Evolutionary conservation across 2,888 invertebrate genomes (phyloP).

Genomic region (Hypena proboscidalis): DNA sequence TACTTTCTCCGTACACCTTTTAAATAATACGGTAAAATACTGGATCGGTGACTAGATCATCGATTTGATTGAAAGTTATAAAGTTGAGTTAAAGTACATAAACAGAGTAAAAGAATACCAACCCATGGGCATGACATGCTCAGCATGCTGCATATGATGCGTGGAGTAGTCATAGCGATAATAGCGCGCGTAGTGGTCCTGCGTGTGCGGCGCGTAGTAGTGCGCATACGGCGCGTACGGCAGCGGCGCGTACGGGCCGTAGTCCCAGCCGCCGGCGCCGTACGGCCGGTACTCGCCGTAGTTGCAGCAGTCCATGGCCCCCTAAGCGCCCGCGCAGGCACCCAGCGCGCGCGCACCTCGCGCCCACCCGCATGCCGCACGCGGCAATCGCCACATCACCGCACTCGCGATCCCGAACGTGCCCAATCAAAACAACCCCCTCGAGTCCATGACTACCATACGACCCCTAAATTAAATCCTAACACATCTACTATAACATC

Average conservation of each 20-base stretch:
- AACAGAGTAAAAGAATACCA: slow-evolving; percentile 54
- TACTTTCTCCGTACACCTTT: too few relatives aligned
- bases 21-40: too few relatives aligned
- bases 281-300: slow-evolving; percentile 79
- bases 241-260: slow-evolving; percentile 62
- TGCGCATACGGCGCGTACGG: slow-evolving; percentile 62
- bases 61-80: too few relatives aligned
- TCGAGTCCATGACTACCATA: slow-evolving; percentile 34
- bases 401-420: slow-evolving; percentile 49
- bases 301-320: slow-evolving; percentile 81
- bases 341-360: slow-evolving; percentile 61
- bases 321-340: slow-evolving; percentile 72
- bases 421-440: slow-evolving; percentile 21
- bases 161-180: slow-evolving; percentile 78
- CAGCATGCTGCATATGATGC: slow-evolving; percentile 73
- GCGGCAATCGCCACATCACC: slow-evolving; percentile 64
- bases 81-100: too few relatives aligned
- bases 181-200: slow-evolving; percentile 78
- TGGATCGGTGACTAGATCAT: too few relatives aligned
- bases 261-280: slow-evolving; percentile 66
- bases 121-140: slow-evolving; percentile 79
- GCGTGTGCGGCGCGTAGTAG: slow-evolving; percentile 71
- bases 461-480: neutral
- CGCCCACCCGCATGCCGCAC: slow-evolving; percentile 54
- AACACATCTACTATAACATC: slow-evolving; percentile 10